Evolutionary conservation across 2,888 invertebrate genomes (phyloP), one percentile per base, ranked within the genome.

Genomic region (Eledona agricola): DNA sequence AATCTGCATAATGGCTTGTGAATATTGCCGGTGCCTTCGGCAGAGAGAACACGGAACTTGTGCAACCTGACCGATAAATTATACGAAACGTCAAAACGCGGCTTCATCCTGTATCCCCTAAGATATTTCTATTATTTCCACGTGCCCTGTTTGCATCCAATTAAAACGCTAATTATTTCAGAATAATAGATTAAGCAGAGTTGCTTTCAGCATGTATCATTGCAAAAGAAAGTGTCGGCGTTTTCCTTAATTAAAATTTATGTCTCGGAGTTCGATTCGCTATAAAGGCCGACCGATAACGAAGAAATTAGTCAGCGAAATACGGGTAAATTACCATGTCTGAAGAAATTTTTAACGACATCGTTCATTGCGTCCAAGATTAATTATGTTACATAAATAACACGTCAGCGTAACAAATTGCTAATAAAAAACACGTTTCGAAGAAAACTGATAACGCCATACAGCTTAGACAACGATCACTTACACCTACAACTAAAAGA

Each of bases 1-100:
- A 67, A 69, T 69, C 67, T 69, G 67, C 67, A 67, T 69, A 69
- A 67, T 65, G 67, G 67, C 59, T 65, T 64, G 65, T 66, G 67
- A 65, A 69, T 69, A 69, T 69, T 66, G 67, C 56, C 50, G 32
- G 58, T 55, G 59, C 53, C 49, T 52, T 59, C 55, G 51, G 40
- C 51, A 42, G 45, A 26, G 45, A 54, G 60, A 55, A 57, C 55
- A 57, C 58, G 56, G 58, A 57, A 58, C 61, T 57, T 61, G 60
- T 58, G 51, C 54, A 60, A 59, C 59, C 60, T 37, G 59, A 52
- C 60, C 56, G 53, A 63, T 64, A 64, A 64, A 63, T 64, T 64
- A 64, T 63, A 56, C 55, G 54, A 57, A 57, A 59, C 56, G 64
- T 64, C 64, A 64, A 60, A 61, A 58, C 55, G 62, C 52, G 58